Conservation (phyloP, 2,113 vertebrate genomes). For the Callaeas wilsoni region DNA sequence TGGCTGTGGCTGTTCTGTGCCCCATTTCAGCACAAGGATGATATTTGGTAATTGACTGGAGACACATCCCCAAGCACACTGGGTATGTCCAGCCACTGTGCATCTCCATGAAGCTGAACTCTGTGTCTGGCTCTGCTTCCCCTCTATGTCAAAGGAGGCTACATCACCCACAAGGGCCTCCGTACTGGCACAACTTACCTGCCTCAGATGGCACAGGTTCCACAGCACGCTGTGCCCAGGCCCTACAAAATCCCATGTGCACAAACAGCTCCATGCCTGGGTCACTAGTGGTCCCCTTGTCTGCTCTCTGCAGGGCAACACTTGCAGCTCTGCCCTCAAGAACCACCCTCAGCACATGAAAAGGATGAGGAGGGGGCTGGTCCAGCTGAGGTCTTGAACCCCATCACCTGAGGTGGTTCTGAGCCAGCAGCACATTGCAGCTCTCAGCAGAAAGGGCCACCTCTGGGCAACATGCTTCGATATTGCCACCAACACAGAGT, state of each 20-base stretch:
- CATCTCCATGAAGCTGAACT: neutral
- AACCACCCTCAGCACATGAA: neutral
- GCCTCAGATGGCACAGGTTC: neutral
- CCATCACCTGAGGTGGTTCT: neutral
- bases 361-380: neutral
- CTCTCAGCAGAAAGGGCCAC: neutral
- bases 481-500: neutral
- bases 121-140: neutral
- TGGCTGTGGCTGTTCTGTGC: neutral
- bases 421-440: neutral
- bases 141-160: neutral
- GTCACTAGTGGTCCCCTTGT: neutral
- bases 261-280: neutral
- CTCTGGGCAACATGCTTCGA: accelerated
- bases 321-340: neutral
- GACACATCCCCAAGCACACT: neutral
- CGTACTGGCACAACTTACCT: neutral
- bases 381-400: accelerated
- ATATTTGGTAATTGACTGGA: neutral
- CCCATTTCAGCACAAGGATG: neutral
- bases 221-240: accelerated
- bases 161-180: neutral
- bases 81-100: neutral
- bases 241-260: neutral
- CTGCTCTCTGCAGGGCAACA: accelerated